Evolutionary conservation across 1,140 invertebrate species (phyloP).

Genomic region (Leptonema lineaticorne): DNA sequence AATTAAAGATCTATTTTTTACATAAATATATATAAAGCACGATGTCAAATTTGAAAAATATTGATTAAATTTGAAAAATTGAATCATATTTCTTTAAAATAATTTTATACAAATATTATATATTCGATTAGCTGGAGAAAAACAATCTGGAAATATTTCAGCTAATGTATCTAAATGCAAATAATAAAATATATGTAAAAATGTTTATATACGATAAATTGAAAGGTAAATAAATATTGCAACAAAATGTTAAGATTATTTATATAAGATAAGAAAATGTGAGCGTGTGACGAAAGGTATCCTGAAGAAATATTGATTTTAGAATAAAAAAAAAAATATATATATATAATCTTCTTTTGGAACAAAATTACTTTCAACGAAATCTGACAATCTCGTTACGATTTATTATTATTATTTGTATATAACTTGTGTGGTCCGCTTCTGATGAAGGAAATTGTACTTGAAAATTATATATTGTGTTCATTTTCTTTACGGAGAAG

Average conservation of each 20-base stretch:
- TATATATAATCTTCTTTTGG: no score
- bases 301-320: conserved; percentile 11
- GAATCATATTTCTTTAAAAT: no score
- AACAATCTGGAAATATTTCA: no score
- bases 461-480: conserved; percentile 6
- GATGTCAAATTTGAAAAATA: no score
- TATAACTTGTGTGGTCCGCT: conserved; percentile 5
- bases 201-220: no score
- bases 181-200: no score
- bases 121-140: neutral
- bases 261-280: neutral
- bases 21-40: no score
- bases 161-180: neutral
- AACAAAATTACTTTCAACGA: no score
- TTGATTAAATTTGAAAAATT: no score
- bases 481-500: neutral
- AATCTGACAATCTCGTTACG: neutral
- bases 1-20: no score
- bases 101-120: neutral
- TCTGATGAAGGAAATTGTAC: conserved; percentile 5
- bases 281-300: neutral
- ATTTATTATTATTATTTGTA: neutral
- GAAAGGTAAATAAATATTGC: no score
- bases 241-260: neutral
- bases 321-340: neutral